These are phyloP conservation scores for Drosophila malerkotliana DNA, from an alignment of 1,140 invertebrate genomes.

Conservation along the genomic window DNA sequence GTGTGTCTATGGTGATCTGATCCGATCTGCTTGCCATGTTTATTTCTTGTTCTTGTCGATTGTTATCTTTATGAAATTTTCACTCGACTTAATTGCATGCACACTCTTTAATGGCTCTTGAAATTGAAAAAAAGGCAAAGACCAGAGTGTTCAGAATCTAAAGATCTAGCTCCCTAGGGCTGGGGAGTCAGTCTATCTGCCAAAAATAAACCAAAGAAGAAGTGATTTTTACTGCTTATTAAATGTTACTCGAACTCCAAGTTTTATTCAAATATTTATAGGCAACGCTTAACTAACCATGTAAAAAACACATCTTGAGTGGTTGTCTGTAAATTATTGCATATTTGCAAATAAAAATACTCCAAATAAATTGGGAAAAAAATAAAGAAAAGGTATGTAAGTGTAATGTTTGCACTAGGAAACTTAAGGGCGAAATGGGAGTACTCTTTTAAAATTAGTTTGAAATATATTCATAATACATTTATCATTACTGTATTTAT, in stretches of 20 bases:
- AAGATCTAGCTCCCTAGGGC: slow-evolving; percentile 26
- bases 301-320: slow-evolving; percentile 23
- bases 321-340: slow-evolving; percentile 63
- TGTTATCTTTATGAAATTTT: slow-evolving; percentile 82
- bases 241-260: slow-evolving; percentile 43
- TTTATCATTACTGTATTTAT: not conserved
- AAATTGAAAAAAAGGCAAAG: slow-evolving; percentile 57
- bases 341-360: slow-evolving; percentile 55
- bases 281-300: slow-evolving; percentile 33
- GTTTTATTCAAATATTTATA: slow-evolving; percentile 34
- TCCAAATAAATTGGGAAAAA: slow-evolving; percentile 45
- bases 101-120: slow-evolving; percentile 80
- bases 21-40: slow-evolving; percentile 60
- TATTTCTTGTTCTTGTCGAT: slow-evolving; percentile 82
- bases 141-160: not conserved
- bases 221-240: slow-evolving; percentile 70
- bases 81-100: slow-evolving; percentile 82
- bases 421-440: not conserved
- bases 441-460: not conserved
- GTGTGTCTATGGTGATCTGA: slow-evolving; percentile 30
- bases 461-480: not conserved
- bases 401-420: not conserved
- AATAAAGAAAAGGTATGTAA: not conserved
- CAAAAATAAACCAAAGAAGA: slow-evolving; percentile 38
- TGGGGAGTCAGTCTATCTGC: slow-evolving; percentile 25